Evolutionary conservation across 2,113 vertebrate genomes (phyloP).

Genomic region (Enhydra lutris): DNA sequence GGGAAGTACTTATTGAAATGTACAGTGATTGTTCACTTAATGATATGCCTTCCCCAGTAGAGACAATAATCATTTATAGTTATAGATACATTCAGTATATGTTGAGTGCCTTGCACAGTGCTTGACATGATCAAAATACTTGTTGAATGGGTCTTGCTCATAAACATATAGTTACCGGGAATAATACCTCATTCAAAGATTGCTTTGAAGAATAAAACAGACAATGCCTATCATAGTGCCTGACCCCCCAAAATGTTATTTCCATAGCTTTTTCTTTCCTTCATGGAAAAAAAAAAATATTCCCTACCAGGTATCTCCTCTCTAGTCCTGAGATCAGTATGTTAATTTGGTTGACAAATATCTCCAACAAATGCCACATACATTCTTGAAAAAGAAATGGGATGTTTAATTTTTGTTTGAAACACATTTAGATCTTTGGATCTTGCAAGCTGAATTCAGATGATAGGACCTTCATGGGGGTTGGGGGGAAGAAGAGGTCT

Average conservation of each 20-base stretch:
- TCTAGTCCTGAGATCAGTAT: background rate
- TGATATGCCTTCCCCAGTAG: background rate
- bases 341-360: background rate
- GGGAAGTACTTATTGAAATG: background rate
- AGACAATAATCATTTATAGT: background rate
- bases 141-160: background rate
- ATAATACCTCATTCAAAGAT: background rate
- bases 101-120: background rate
- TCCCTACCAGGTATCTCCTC: background rate
- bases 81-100: background rate
- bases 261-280: background rate
- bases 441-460: background rate
- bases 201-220: background rate
- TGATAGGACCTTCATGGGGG: background rate
- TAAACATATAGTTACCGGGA: background rate
- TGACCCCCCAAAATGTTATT: background rate
- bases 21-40: background rate
- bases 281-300: background rate
- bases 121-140: background rate
- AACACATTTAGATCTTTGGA: background rate
- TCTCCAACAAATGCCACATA: background rate
- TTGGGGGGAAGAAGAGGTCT: no score
- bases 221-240: background rate
- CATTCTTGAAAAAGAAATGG: background rate
- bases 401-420: conserved; percentile 26